Evolutionary conservation across 2,888 invertebrate genomes (phyloP), one percentile per base, ranked within the genome.

Genomic region (Eueremaeus valkanovi): DNA sequence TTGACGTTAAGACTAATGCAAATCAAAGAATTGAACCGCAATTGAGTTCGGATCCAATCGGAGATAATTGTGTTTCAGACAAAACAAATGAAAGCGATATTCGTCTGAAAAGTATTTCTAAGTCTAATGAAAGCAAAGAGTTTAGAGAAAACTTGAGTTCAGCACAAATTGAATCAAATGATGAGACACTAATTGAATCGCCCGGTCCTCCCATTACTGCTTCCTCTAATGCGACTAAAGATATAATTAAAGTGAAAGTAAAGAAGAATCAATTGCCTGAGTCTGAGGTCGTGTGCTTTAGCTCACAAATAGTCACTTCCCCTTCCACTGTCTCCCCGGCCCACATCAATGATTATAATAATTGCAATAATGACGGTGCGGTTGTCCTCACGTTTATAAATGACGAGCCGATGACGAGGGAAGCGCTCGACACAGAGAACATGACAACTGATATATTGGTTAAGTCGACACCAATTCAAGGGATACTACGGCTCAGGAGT

Each of bases 161-260:
- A 45, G 45, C 18, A 45, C 45, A 45, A 45, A 45, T 3, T n/a
- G n/a, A n/a, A n/a, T n/a, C n/a, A n/a, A n/a, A n/a, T n/a, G n/a
- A n/a, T 13, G 49, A 49, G n/a, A 11, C 49, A 49, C 8, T 13
- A 49, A 18, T 49, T 9, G 40, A 40, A n/a, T 21, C 33, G 11
- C 31, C 66, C 33, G n/a, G 27, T 66, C 5, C 40, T 31, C 36
- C 21, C 5, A 66, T 36, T 42, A 40, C 36, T 40, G 5, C 21
- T 3, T 3, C 11, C n/a, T 3, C 8, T 61, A 24, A 16, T 31
- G 1, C 5, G 3, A 36, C 42, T 18, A 36, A 16, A 9, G 24
- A 68, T 24, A 40, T 68, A 24, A 40, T 68, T 42, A 68, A 68
- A 68, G 68, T 68, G 11, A 68, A 68, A 68, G 68, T 68, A 16